Percentiles rank a stretch among this genome's conserved stretches.
phyloP scores from a whole-genome alignment of 2,888 invertebrate species.

The Germaria angustata region DNA sequence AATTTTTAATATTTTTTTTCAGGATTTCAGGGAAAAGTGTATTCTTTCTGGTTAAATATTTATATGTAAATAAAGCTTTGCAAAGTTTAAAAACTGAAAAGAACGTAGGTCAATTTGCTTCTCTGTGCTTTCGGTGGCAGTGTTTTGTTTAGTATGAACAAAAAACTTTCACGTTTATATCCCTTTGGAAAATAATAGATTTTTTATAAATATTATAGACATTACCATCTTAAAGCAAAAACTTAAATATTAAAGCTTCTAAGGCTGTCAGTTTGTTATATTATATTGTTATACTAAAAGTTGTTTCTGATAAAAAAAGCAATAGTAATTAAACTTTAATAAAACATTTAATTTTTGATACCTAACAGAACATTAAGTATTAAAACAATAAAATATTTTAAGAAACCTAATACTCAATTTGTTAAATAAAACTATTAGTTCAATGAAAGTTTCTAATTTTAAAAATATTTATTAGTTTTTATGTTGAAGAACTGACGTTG shows the following conservation, averaged over 20 bases:
- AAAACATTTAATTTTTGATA: conserved; percentile 56
- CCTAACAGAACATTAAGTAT: neutral
- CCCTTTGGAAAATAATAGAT: conserved; percentile 17
- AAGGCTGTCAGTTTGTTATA: conserved; percentile 59
- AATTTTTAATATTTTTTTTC: neutral
- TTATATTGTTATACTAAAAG: conserved; percentile 42
- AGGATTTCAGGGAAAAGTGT: neutral
- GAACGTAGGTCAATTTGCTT: neutral
- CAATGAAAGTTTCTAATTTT: too few relatives aligned
- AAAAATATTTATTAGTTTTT: too few relatives aligned
- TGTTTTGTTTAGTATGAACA: conserved; percentile 11
- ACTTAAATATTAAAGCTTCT: conserved; percentile 66
- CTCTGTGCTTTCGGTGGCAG: conserved; percentile 47
- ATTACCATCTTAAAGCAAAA: conserved; percentile 52
- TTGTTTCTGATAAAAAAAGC: neutral
- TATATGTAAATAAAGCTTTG: neutral
- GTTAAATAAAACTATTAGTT: neutral
- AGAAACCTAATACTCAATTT: conserved; percentile 4
- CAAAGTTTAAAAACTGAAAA: neutral
- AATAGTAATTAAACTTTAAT: conserved; percentile 55
- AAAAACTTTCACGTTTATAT: neutral
- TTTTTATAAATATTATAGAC: conserved; percentile 30
- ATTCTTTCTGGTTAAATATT: neutral
- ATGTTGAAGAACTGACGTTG: too few relatives aligned
- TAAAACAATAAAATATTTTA: conserved; percentile 18